phyloP scores from a whole-genome alignment of 2,113 vertebrate genomes.

The Colius striatus region DNA sequence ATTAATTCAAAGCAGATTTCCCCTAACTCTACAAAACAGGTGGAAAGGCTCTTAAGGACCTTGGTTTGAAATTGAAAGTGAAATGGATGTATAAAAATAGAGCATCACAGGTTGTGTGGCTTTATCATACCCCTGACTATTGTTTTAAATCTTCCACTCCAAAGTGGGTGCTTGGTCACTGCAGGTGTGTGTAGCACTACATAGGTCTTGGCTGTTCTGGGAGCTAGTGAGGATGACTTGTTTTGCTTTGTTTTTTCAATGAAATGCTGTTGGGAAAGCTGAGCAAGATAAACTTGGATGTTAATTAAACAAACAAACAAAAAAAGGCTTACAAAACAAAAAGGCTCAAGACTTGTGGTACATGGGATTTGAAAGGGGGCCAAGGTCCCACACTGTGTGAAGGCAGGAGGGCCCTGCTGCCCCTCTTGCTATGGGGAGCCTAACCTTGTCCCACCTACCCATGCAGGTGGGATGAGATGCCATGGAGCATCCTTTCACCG shows the following conservation, averaged over 20 bases:
- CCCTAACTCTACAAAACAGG: neutral
- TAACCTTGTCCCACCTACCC: fast-evolving
- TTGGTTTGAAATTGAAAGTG: neutral
- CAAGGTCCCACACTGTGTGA: neutral
- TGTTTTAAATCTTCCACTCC: neutral
- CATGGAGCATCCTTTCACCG: neutral
- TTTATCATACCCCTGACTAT: neutral
- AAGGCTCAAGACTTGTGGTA: neutral
- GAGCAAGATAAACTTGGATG: neutral
- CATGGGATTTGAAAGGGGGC: fast-evolving
- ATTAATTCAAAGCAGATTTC: neutral
- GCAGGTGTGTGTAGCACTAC: fast-evolving
- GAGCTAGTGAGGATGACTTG: fast-evolving
- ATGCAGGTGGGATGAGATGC: neutral
- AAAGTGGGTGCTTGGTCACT: neutral
- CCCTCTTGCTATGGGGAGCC: fast-evolving
- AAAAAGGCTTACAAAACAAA: neutral
- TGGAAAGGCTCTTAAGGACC: neutral
- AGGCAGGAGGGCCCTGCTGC: neutral
- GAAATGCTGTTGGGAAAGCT: neutral
- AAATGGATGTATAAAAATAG: neutral
- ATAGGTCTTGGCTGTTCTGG: neutral
- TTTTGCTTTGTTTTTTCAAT: neutral
- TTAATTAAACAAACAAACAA: neutral
- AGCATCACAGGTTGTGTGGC: fast-evolving